These are phyloP conservation scores for Phoebastria nigripes DNA, from an alignment of 2,797 vertebrate species.

Conservation along the genomic window DNA sequence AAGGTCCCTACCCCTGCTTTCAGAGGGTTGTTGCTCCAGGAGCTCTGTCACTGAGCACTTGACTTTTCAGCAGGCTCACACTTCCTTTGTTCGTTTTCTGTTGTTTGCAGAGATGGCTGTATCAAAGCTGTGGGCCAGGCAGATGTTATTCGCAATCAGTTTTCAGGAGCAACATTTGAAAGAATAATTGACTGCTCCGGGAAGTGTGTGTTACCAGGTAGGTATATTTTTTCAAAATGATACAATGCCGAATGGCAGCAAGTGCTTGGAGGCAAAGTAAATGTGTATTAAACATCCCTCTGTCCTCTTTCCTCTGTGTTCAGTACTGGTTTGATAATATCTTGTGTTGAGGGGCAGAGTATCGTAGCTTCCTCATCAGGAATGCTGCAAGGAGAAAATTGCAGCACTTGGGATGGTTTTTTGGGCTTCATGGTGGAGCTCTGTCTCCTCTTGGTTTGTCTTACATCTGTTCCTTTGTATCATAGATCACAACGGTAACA, in stretches of 20 bases:
- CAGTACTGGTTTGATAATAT: not conserved
- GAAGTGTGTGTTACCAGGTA: conserved; percentile 92
- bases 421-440: not conserved
- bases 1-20: not conserved
- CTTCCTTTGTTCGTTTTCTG: not conserved
- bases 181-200: conserved; percentile 87
- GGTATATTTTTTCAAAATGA: not conserved
- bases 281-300: not conserved
- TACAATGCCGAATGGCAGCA: not conserved
- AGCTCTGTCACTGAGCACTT: not conserved
- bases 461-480: not conserved
- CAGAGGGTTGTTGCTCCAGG: not conserved
- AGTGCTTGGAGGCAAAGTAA: not conserved
- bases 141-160: conserved; percentile 77
- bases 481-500: accelerated
- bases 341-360: not conserved
- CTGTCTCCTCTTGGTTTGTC: not conserved
- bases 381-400: not conserved
- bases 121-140: conserved; percentile 87
- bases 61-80: not conserved
- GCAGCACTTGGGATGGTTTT: not conserved
- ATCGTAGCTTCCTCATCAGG: accelerated
- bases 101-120: conserved; percentile 82
- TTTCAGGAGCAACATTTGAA: conserved; percentile 81
- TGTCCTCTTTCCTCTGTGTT: not conserved